These are phyloP conservation scores for Acanthacorydalis orientalis DNA, from an alignment of 2,888 invertebrate species.

Conservation along the genomic window DNA sequence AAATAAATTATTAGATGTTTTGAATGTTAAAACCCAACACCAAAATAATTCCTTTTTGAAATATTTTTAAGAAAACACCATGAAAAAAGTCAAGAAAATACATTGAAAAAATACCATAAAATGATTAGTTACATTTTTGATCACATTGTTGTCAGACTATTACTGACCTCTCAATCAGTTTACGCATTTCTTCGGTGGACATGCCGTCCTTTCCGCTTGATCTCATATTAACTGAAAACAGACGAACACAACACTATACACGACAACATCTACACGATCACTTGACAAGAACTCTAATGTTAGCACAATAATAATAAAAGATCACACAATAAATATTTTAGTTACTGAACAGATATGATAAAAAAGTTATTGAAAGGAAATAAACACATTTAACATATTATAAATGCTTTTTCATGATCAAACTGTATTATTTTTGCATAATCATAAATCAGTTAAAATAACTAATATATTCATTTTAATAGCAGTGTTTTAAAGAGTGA, in stretches of 20 bases:
- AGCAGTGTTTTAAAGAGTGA: too few species aligned
- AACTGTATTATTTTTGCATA: neutral
- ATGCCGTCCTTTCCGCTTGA: slow-evolving; percentile 74
- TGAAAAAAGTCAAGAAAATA: too few species aligned
- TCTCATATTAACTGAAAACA: slow-evolving; percentile 45
- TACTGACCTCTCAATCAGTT: slow-evolving; percentile 93
- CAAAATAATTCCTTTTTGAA: too few species aligned
- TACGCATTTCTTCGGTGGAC: slow-evolving; percentile 92
- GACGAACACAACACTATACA: slow-evolving; percentile 32
- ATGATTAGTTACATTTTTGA: neutral
- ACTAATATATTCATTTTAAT: too few species aligned
- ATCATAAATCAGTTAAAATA: neutral
- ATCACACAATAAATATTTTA: slow-evolving; percentile 19
- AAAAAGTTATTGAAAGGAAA: neutral
- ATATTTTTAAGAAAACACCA: too few species aligned
- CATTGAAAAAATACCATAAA: neutral
- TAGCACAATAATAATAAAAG: slow-evolving; percentile 16
- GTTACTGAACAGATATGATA: slow-evolving; percentile 11
- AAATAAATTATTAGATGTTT: too few species aligned
- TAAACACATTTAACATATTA: neutral
- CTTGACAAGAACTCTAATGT: neutral
- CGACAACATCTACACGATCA: slow-evolving; percentile 16
- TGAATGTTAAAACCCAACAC: too few species aligned
- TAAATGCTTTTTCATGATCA: neutral
- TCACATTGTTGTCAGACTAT: slow-evolving; percentile 6